Evolutionary conservation across 2,113 vertebrate species (phyloP).

Genomic region (Cyprinodon variegatus): DNA sequence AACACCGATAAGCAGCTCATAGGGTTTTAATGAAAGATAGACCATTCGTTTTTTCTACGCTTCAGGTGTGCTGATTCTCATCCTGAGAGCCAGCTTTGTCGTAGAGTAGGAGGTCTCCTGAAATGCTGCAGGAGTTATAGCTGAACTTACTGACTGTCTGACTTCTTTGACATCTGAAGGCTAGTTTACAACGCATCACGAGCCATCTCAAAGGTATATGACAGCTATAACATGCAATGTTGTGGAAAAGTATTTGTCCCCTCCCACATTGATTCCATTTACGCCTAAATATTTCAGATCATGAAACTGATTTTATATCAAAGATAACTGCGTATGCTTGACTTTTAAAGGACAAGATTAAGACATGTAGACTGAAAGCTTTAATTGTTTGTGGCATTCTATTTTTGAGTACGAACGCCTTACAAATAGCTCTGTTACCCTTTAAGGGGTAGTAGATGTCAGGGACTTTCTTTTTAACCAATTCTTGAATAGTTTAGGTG

Average conservation of each 20-base stretch:
- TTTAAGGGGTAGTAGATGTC: no score
- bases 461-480: no score
- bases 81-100: conserved; percentile 40
- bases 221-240: conserved; percentile 46
- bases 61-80: conserved; percentile 58
- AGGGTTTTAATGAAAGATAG: conserved; percentile 47
- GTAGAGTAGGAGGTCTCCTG: conserved; percentile 24
- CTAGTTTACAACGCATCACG: conserved; percentile 33
- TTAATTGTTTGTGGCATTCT: no score
- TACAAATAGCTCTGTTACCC: no score
- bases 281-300: not conserved
- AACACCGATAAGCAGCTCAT: conserved; percentile 35
- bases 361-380: no score
- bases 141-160: conserved; percentile 38
- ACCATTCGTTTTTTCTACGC: conserved; percentile 54
- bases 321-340: no score
- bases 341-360: no score
- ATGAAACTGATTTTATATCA: not conserved
- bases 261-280: not conserved
- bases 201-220: conserved; percentile 56
- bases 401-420: no score
- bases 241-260: not conserved
- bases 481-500: no score
- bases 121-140: conserved; percentile 28
- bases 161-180: conserved; percentile 50